Base-by-base conservation (phyloP, 92 coral and sea anemone genomes). In the Ricordea florida region DNA sequence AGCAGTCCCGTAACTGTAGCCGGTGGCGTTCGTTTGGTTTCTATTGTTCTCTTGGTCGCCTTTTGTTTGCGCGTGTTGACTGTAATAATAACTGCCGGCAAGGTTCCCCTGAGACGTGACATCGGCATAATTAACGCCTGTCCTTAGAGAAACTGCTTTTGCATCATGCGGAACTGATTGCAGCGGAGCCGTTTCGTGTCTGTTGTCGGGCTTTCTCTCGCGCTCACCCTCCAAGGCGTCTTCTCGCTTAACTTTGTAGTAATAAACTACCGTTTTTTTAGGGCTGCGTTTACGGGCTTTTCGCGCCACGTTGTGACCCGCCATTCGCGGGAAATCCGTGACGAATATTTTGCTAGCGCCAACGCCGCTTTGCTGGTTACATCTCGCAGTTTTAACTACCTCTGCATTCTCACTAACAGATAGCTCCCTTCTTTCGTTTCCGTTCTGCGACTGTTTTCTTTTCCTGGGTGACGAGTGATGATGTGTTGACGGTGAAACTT, bases 261-360 rank as follows among this genome's bases (percentile, higher is more conserved):
- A 74, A 81, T 81, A 73, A 69, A 87, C 84, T 0, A 47, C 51
- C 11, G 46, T 67, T 60, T 53, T 87, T 59, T 81, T 87, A 26
- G 88, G 87, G 22, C 48, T 76, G 45, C 81, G 73, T 56, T 87
- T 81, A 1, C 92, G 87, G 23, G 68, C 32, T 56, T 87, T 87
- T 29, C 76, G 72, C 25, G 47, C 31, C 31, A 49, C 56, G 18
- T 11, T 21, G 21, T 17, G 4, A 50, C 53, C 57, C 15, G 46
- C 64, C 24, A 36, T 76, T 65, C 26, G 69, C 30, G 66, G 57
- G 30, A 51, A 50, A 27, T 72, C 63, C 11, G 63, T 14, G 36
- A 28, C 18, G 21, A 33, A 14, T 35, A 74, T 58, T 62, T 69
- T 79, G 34, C 15, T 29, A 11, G 64, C 11, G 30, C 9, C 37